Conservation (phyloP, 2,888 invertebrate genomes). For the Synergus umbraculus region DNA sequence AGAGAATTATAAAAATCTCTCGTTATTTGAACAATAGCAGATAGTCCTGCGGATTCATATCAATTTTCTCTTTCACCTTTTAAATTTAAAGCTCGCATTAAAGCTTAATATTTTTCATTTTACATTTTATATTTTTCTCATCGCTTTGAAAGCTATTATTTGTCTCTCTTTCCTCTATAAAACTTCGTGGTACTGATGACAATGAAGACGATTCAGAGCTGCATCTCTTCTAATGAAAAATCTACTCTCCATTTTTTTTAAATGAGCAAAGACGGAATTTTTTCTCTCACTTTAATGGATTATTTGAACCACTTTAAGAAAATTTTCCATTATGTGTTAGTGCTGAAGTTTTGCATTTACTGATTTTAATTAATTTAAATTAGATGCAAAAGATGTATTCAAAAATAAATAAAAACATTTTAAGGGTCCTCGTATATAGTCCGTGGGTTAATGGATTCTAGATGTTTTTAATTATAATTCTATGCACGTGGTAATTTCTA, state of each 20-base stretch:
- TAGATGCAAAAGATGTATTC: background rate
- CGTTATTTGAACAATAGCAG: background rate
- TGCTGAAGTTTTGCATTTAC: background rate
- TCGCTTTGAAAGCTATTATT: slow-evolving; percentile 58
- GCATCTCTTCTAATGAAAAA: slow-evolving; percentile 13
- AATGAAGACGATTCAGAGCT: background rate
- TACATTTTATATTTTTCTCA: slow-evolving; percentile 43
- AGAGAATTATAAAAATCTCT: background rate
- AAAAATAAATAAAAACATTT: background rate
- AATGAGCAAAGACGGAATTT: no score
- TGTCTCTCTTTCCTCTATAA: slow-evolving; percentile 44
- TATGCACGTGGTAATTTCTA: slow-evolving; percentile 38
- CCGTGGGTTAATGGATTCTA: background rate
- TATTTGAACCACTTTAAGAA: no score
- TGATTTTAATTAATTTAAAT: background rate
- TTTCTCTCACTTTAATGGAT: no score
- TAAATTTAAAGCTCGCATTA: no score
- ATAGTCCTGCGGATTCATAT: background rate
- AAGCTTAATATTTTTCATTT: no score
- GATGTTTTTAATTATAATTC: slow-evolving; percentile 9
- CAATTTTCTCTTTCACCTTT: background rate
- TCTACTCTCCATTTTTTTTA: background rate
- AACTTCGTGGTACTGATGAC: background rate
- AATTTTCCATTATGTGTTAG: no score
- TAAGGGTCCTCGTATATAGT: background rate